Evolutionary conservation across 1,140 invertebrate species (phyloP).

Genomic region (Ruditapes philippinarum): DNA sequence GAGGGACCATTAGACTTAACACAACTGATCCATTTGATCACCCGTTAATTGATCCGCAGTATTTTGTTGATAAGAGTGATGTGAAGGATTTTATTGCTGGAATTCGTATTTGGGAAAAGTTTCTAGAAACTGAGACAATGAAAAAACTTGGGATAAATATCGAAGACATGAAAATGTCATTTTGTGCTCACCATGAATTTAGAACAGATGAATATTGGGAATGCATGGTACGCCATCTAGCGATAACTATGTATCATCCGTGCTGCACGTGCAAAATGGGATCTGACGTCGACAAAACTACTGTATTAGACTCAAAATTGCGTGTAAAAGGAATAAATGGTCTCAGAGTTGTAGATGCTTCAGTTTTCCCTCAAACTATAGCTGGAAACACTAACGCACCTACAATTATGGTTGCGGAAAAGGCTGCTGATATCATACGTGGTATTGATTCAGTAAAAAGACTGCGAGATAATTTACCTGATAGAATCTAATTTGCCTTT

Average conservation of each 20-base stretch:
- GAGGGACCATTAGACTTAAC: slow-evolving; percentile 79
- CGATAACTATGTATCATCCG: slow-evolving; percentile 93
- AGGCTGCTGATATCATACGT: slow-evolving; percentile 92
- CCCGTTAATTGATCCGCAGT: slow-evolving; percentile 93
- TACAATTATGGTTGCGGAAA: slow-evolving; percentile 95
- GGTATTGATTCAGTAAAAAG: slow-evolving; percentile 26
- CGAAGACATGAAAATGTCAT: slow-evolving; percentile 51
- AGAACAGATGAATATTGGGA: slow-evolving; percentile 82
- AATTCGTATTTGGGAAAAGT: slow-evolving; percentile 66
- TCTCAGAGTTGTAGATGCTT: slow-evolving; percentile 78
- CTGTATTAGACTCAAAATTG: slow-evolving; percentile 94
- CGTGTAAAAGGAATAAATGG: slow-evolving; percentile 76
- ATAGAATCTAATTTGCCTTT: background rate
- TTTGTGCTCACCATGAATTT: slow-evolving; percentile 61
- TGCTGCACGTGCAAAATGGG: slow-evolving; percentile 98
- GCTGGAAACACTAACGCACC: slow-evolving; percentile 93
- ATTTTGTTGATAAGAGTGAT: slow-evolving; percentile 71
- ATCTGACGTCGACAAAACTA: slow-evolving; percentile 92
- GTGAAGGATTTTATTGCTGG: slow-evolving; percentile 72
- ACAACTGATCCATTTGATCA: slow-evolving; percentile 91
- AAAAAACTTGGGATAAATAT: slow-evolving; percentile 64
- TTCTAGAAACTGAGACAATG: slow-evolving; percentile 64
- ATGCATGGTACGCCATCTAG: slow-evolving; percentile 81
- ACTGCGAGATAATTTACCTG: background rate
- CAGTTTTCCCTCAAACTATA: slow-evolving; percentile 74